phyloP scores from a whole-genome alignment of 2,113 vertebrate genomes.

The Myotis davidii region DNA sequence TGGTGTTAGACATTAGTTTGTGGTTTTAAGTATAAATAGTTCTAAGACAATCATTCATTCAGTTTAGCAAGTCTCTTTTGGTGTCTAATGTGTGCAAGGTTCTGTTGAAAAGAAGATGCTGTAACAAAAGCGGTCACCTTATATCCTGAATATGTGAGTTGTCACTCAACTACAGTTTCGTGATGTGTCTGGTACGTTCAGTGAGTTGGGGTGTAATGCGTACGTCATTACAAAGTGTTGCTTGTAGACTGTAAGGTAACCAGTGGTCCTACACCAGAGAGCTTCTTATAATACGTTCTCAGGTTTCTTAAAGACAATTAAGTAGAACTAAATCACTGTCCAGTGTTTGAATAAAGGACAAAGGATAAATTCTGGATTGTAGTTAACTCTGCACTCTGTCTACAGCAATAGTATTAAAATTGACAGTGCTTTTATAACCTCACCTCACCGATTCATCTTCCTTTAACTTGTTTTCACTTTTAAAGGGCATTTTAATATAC shows the following conservation, averaged over 20 bases:
- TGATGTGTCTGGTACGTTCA: constrained; percentile 54
- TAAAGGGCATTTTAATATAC: constrained; percentile 73
- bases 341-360: constrained; percentile 71
- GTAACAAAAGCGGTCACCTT: not conserved
- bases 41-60: constrained; percentile 19
- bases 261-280: constrained; percentile 59
- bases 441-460: constrained; percentile 56
- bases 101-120: not conserved
- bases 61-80: constrained; percentile 9
- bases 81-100: not conserved
- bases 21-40: constrained; percentile 37
- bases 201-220: constrained; percentile 27
- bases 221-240: constrained; percentile 61
- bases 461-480: constrained; percentile 61
- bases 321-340: constrained; percentile 68
- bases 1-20: not conserved
- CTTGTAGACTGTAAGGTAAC: constrained; percentile 62
- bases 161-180: constrained; percentile 24
- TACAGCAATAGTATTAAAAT: constrained; percentile 70
- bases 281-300: constrained; percentile 54
- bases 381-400: constrained; percentile 33
- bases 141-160: constrained; percentile 32
- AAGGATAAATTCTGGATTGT: constrained; percentile 48
- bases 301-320: constrained; percentile 69
- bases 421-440: constrained; percentile 58